Conservation (phyloP, 2,797 vertebrate genomes). For the Pristis pectinata region DNA sequence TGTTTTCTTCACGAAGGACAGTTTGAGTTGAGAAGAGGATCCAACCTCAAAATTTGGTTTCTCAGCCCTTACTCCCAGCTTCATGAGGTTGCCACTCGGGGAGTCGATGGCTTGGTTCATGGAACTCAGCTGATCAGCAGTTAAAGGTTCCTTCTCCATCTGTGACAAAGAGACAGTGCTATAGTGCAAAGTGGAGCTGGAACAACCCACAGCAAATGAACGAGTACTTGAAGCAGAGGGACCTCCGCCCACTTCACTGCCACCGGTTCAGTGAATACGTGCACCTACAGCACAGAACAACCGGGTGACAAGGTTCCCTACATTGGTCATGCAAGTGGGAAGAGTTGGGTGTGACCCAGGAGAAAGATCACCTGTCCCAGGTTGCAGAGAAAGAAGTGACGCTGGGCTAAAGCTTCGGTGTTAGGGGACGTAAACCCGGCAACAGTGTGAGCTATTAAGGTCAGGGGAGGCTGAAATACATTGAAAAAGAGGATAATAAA, state of each 20-base stretch:
- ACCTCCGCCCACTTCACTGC: neutral
- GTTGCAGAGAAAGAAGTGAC: neutral
- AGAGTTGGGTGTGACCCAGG: no score
- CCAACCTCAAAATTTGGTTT: slow-evolving; percentile 90
- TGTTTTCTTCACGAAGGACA: slow-evolving; percentile 67
- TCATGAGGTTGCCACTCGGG: slow-evolving; percentile 55
- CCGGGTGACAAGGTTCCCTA: no score
- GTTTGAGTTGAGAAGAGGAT: slow-evolving; percentile 78
- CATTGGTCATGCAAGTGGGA: no score
- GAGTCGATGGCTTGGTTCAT: slow-evolving; percentile 56
- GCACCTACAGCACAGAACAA: neutral
- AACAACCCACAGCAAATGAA: neutral
- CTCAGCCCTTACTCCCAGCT: slow-evolving; percentile 65
- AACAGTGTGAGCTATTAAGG: neutral
- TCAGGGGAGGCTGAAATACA: neutral
- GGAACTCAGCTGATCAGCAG: slow-evolving; percentile 50
- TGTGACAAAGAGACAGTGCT: slow-evolving; percentile 46
- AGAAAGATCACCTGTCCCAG: no score
- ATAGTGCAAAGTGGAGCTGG: no score
- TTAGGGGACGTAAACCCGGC: neutral
- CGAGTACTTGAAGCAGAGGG: neutral
- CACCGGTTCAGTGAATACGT: no score
- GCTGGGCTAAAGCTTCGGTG: neutral
- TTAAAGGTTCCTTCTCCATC: slow-evolving; percentile 62
- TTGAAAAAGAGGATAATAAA: no score